Evolutionary conservation across 23 tunicate genomes (phyloP), one percentile per base, ranked within the genome.

Genomic region (Styela plicata): DNA sequence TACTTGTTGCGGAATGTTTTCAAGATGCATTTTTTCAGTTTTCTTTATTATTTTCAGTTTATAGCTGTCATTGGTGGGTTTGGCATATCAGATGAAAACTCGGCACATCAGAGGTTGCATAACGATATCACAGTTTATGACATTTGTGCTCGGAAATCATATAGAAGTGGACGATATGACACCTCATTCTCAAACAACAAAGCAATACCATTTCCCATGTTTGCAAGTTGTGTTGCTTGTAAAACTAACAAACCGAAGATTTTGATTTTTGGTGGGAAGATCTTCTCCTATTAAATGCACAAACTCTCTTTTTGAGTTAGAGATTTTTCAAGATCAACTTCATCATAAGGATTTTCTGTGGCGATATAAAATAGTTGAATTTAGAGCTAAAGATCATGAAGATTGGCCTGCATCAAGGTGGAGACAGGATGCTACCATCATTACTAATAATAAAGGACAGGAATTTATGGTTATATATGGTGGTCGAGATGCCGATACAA

Each of bases 201-300:
- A 10, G n/a, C 16, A 44, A 10, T 53, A 26, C 64, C 44, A 33
- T 76, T 22, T 44, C 81, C 81, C 13, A 76, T 76, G 81, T 53
- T 33, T 53, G 64, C 67, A 17, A 76, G 33, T 52, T 5, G 27
- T 21, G 81, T 76, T n/a, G 27, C 27, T 24, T 44, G 63, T 24
- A 21, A 53, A 24, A 17, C n/a, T 25, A 29, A 2, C 13, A n/a
- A 76, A 67, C 22, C 31, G 19, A 31, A 75, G 23, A 74, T 87
- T 68, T 63, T 79, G 7, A 52, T 92, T 34, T 92, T 87, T 69
- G 97, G 97, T 36, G 98, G 98, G n/a, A 24, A 73, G 98, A 3
- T 35, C 85, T 35, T 85, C 93, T 1, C 98, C 98, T 3, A 74
- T 73, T 24, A 19, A 25, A 22, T 33, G 74, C 33, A 66, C 89